A percentile compares a stretch with the other conserved stretches of the same genome.
Conservation (phyloP, 64 coral and sea anemone genomes). For the Catalaphyllia jardinei region DNA sequence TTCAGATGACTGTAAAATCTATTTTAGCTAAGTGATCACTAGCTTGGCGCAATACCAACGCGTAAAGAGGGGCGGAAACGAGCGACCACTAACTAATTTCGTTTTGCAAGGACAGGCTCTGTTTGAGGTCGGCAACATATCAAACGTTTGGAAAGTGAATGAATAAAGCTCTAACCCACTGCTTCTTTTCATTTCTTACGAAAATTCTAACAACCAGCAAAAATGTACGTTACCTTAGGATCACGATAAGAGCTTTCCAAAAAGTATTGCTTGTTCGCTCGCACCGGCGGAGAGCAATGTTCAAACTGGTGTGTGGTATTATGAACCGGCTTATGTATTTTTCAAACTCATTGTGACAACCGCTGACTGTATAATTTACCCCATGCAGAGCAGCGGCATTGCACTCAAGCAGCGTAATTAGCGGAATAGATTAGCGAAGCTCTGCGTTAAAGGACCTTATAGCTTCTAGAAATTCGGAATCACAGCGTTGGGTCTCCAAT, state of each 20-base stretch:
- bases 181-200: no score
- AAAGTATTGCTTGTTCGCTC: neutral
- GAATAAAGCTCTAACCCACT: no score
- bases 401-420: neutral
- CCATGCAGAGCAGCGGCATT: slow-evolving; percentile 10
- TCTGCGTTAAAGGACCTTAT: neutral
- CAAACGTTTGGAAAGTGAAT: no score
- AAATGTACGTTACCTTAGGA: neutral
- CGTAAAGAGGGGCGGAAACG: neutral
- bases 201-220: neutral
- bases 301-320: neutral
- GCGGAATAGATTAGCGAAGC: slow-evolving; percentile 16
- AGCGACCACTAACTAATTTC: neutral
- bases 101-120: neutral
- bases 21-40: neutral
- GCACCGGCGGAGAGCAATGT: neutral
- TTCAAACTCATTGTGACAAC: slow-evolving; percentile 3
- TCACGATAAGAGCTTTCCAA: neutral
- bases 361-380: slow-evolving; percentile 23
- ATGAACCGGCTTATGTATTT: neutral
- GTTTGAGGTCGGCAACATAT: no score
- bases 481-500: neutral
- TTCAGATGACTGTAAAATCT: neutral
- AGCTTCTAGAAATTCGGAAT: neutral
- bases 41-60: neutral